phyloP scores from a whole-genome alignment of 2,797 vertebrate species.

The Toxotes lorentzi region DNA sequence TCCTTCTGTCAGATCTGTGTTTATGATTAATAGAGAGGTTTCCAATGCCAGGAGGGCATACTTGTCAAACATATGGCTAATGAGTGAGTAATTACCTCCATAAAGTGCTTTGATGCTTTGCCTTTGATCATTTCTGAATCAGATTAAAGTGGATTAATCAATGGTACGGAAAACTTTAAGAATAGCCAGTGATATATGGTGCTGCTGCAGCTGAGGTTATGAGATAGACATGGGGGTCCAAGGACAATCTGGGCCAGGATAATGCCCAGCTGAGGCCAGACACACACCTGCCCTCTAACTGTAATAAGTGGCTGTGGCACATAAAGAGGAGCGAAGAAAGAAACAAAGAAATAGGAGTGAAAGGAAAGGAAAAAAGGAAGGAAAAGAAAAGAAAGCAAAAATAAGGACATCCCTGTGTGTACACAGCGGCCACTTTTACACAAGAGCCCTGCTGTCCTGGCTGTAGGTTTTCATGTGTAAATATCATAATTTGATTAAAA shows the following conservation, averaged over 20 bases:
- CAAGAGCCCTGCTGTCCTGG: slow-evolving; percentile 9
- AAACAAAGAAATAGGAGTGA: slow-evolving; percentile 33
- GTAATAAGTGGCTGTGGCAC: slow-evolving; percentile 70
- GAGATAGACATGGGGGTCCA: slow-evolving; percentile 76
- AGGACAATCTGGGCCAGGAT: slow-evolving; percentile 79
- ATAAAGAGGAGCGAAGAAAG: slow-evolving; percentile 45
- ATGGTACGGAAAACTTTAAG: slow-evolving; percentile 64
- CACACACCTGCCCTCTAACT: slow-evolving; percentile 74
- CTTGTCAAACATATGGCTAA: slow-evolving; percentile 85
- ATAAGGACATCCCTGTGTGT: slow-evolving; percentile 22
- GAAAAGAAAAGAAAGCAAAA: background rate
- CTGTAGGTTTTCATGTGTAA: background rate
- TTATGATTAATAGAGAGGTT: slow-evolving; percentile 80
- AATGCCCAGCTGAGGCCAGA: slow-evolving; percentile 80
- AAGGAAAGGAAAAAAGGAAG: background rate
- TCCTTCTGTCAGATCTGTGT: slow-evolving; percentile 72
- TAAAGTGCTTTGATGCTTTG: slow-evolving; percentile 77
- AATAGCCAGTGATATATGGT: slow-evolving; percentile 66
- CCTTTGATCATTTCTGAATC: slow-evolving; percentile 78
- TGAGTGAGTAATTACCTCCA: slow-evolving; percentile 80
- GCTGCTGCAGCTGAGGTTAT: slow-evolving; percentile 53
- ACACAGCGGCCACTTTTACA: slow-evolving; percentile 25
- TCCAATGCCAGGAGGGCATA: slow-evolving; percentile 71
- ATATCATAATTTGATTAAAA: slow-evolving; percentile 11
- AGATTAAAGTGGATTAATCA: slow-evolving; percentile 74